A percentile compares a stretch with the other conserved stretches of the same genome.
Evolutionary conservation across 2,888 invertebrate species (phyloP).

Genomic region (Ormyrus rosae): DNA sequence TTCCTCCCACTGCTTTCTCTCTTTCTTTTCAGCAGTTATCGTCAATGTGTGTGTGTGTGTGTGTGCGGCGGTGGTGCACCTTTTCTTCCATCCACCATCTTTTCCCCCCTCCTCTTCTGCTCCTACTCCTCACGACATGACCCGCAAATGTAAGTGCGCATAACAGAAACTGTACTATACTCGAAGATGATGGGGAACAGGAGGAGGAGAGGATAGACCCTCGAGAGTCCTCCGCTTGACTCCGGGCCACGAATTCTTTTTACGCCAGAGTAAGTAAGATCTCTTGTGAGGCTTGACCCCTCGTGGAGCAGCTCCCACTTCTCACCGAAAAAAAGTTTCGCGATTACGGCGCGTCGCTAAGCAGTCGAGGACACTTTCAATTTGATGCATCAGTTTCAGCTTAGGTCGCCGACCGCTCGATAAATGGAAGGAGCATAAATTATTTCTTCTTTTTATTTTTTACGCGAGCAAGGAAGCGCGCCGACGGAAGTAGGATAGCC

Average conservation of each 20-base stretch:
- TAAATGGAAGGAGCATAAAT: too few species aligned
- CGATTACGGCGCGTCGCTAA: conserved; percentile 12
- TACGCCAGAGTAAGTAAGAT: conserved; percentile 10
- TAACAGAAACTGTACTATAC: conserved; percentile 32
- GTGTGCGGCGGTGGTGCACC: not conserved
- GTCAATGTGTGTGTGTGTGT: not conserved
- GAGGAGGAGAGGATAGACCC: conserved; percentile 12
- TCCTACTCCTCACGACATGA: conserved; percentile 11
- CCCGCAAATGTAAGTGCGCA: conserved; percentile 42
- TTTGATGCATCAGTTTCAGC: conserved; percentile 24
- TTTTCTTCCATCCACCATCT: conserved; percentile 46
- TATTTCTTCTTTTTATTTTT: too few species aligned
- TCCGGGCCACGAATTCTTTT: conserved; percentile 27
- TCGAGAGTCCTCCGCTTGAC: conserved; percentile 27
- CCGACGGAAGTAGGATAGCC: too few species aligned
- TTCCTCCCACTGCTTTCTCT: conserved; percentile 19
- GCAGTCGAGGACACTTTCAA: conserved; percentile 33
- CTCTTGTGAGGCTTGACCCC: conserved; percentile 38
- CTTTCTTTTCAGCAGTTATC: conserved; percentile 19
- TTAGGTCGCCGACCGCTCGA: too few species aligned
- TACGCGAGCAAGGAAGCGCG: too few species aligned
- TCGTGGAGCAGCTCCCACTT: not conserved
- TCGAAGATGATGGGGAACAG: not conserved
- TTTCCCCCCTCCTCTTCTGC: not conserved
- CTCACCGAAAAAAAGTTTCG: conserved; percentile 6